Base-by-base conservation (phyloP, 2,888 invertebrate species). In the Ferrisia virgata region DNA sequence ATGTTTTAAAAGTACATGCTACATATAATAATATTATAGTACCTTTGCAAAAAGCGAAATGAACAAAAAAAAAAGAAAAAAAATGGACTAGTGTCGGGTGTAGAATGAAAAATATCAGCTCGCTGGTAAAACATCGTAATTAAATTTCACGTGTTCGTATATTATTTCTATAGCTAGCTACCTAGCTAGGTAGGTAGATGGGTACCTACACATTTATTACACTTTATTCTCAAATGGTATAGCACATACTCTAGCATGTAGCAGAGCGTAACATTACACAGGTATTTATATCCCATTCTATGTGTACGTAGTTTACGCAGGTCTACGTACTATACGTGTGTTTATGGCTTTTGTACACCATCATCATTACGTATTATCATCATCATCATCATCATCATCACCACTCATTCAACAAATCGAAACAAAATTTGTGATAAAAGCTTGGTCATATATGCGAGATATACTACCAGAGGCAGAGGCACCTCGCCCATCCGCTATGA, bases 381-480 rank as follows among this genome's bases (percentile, higher is more conserved):
- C n/a, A n/a, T n/a, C n/a, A n/a, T n/a, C n/a, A n/a, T n/a, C n/a
- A n/a, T n/a, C n/a, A n/a, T n/a, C n/a, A n/a, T n/a, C 53, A 8
- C 22, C 18, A 8, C 18, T 22, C 18, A 22, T 22, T 2, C 1
- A 22, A 64, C 5, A 64, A 58, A 58, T 58, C 58, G 58, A 25
- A 58, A 64, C 64, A 64, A 64, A 64, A 64, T 64, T 64, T 28
- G 64, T 64, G 64, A 64, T 64, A 64, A 76, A 76, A 31, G 72
- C 72, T 36, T 76, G 15, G 64, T 64, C 64, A 64, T 64, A 64
- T 28, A 53, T n/a, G n/a, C n/a, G n/a, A n/a, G n/a, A n/a, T n/a
- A n/a, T n/a, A n/a, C n/a, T n/a, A n/a, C n/a, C n/a, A n/a, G n/a
- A n/a, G n/a, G n/a, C 43, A 43, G 4, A 13, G 22, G 22, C 22